Percentiles rank a stretch among this genome's conserved stretches.
Evolutionary conservation across 2,888 invertebrate genomes (phyloP).

Genomic region (Lamellibrachia columna): DNA sequence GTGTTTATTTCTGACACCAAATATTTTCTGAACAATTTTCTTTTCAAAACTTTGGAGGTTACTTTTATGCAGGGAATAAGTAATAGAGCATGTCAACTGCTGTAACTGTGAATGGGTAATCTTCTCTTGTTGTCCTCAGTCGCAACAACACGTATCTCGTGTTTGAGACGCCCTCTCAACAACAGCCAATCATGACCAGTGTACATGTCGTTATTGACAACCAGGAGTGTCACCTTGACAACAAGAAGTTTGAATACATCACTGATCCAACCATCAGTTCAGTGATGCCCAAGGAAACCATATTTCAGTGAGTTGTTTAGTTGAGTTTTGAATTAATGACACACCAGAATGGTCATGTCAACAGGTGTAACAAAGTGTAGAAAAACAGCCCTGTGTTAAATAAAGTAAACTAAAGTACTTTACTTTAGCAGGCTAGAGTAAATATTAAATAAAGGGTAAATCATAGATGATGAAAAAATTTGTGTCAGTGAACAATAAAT

Average conservation of each 20-base stretch:
- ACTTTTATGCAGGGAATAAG: too few relatives aligned
- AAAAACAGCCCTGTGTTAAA: too few relatives aligned
- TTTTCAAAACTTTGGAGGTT: too few relatives aligned
- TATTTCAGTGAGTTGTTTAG: neutral
- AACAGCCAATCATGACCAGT: neutral
- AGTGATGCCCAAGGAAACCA: neutral
- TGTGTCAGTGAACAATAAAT: too few relatives aligned
- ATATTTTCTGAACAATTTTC: too few relatives aligned
- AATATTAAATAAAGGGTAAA: too few relatives aligned
- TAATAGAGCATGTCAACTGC: too few relatives aligned
- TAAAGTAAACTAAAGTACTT: too few relatives aligned
- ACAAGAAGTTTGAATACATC: slow-evolving; percentile 4
- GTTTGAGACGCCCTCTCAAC: neutral
- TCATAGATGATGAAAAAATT: too few relatives aligned
- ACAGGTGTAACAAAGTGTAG: neutral
- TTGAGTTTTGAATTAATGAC: neutral
- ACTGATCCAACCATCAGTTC: neutral
- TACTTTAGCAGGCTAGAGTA: too few relatives aligned
- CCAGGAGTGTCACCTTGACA: neutral
- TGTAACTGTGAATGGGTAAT: neutral
- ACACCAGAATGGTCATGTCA: neutral
- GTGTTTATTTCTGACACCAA: too few relatives aligned
- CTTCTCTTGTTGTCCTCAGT: neutral
- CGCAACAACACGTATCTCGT: neutral
- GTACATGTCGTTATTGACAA: neutral